A percentile compares a stretch with the other conserved stretches of the same genome.
These are phyloP conservation scores for Eremobia ochroleuca DNA, from an alignment of 2,888 invertebrate species.

Conservation along the genomic window DNA sequence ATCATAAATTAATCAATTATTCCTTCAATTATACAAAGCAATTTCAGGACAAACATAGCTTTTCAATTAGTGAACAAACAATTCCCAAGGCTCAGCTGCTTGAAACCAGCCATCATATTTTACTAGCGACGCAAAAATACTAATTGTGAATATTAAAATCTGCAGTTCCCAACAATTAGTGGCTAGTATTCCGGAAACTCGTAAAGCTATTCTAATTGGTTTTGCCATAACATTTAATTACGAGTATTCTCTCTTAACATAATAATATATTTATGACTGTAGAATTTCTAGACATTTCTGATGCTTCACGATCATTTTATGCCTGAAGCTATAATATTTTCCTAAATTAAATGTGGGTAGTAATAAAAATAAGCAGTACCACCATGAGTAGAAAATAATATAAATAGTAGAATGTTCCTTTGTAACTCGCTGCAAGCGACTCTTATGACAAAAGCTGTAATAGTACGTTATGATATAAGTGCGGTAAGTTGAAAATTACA, in stretches of 20 bases:
- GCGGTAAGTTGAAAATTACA: no score
- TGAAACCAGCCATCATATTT: slow-evolving; percentile 32
- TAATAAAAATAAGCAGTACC: slow-evolving; percentile 16
- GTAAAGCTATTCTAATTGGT: slow-evolving; percentile 49
- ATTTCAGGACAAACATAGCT: slow-evolving; percentile 15
- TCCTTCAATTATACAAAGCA: not conserved
- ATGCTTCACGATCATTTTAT: slow-evolving; percentile 16
- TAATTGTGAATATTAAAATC: slow-evolving; percentile 40
- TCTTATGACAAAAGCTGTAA: slow-evolving; percentile 38
- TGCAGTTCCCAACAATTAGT: slow-evolving; percentile 39
- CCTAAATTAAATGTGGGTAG: not conserved
- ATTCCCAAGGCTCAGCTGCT: slow-evolving; percentile 10
- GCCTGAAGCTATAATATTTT: slow-evolving; percentile 5
- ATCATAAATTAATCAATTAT: not conserved
- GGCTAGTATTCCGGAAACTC: slow-evolving; percentile 39
- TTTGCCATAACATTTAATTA: slow-evolving; percentile 48
- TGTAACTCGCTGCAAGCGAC: slow-evolving; percentile 11
- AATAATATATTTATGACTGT: slow-evolving; percentile 11
- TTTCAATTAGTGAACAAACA: slow-evolving; percentile 38
- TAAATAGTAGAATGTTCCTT: slow-evolving; percentile 1
- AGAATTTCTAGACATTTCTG: not conserved
- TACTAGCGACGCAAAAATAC: slow-evolving; percentile 38
- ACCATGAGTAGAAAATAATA: no score
- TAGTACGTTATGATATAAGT: no score
- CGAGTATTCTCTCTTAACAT: not conserved